Evolutionary conservation across 2,113 vertebrate genomes (phyloP).

Genomic region (Cavia aperea): DNA sequence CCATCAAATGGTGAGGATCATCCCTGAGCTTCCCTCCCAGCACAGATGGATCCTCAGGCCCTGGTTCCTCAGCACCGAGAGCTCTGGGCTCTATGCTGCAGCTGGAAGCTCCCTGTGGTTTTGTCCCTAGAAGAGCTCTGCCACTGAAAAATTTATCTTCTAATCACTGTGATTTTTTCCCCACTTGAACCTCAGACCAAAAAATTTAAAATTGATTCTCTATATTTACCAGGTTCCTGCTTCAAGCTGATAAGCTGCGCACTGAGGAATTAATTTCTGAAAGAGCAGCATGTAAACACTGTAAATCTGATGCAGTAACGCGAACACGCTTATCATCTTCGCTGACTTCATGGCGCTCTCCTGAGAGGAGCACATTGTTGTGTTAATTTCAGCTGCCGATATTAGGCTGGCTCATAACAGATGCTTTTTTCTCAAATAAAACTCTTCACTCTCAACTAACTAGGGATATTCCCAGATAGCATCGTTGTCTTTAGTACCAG

Average conservation of each 20-base stretch:
- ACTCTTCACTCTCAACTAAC: not conserved
- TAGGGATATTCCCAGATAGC: not conserved
- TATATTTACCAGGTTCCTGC: conserved; percentile 29
- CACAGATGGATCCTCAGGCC: not conserved
- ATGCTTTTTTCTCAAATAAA: not conserved
- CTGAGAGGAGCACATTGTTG: not conserved
- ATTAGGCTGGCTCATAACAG: not conserved
- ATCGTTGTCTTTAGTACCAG: not conserved
- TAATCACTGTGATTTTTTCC: not conserved
- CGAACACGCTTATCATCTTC: not conserved
- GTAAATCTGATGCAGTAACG: conserved; percentile 14
- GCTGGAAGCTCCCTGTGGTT: not conserved
- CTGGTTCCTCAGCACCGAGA: not conserved
- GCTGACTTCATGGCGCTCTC: conserved; percentile 6
- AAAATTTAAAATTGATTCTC: not conserved
- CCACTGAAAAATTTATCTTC: conserved; percentile 1
- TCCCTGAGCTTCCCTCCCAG: not conserved
- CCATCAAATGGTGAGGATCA: not conserved
- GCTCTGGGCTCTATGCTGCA: too few species aligned
- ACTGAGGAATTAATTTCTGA: conserved; percentile 14
- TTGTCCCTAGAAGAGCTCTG: not conserved
- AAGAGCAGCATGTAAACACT: not conserved
- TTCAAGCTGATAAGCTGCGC: conserved; percentile 41
- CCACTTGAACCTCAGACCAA: conserved; percentile 19
- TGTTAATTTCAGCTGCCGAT: not conserved